Evolutionary conservation across 2,113 vertebrate species (phyloP).

Genomic region (Phyllopteryx taeniolatus): DNA sequence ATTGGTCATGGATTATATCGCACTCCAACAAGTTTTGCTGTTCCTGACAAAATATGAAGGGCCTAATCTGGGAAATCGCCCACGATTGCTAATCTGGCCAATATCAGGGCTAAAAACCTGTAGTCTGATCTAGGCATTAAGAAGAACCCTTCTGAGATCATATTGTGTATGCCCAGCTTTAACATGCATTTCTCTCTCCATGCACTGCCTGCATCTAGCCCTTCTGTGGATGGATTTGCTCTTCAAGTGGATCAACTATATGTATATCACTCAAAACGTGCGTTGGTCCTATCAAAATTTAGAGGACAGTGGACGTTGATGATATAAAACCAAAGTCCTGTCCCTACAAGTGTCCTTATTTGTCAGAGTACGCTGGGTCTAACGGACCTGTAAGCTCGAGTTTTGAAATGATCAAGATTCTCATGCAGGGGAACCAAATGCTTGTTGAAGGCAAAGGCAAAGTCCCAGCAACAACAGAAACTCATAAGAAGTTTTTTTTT

Average conservation of each 20-base stretch:
- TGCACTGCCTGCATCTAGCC: no score
- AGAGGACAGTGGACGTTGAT: conserved; percentile 3
- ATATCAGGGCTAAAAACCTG: no score
- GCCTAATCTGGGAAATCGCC: no score
- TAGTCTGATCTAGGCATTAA: no score
- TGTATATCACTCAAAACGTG: conserved; percentile 35
- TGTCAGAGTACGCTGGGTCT: conserved; percentile 18
- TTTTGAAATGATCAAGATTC: conserved; percentile 19
- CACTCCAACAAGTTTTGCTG: no score
- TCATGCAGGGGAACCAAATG: conserved; percentile 23
- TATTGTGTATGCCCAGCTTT: no score
- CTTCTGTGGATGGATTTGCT: conserved; percentile 8
- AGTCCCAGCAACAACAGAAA: background rate
- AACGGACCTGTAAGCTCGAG: conserved; percentile 39
- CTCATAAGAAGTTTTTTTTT: background rate
- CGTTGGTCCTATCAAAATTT: conserved; percentile 20
- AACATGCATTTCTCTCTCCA: no score
- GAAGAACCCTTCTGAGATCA: no score
- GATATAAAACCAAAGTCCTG: background rate
- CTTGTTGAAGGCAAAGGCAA: conserved; percentile 15
- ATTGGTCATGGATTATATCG: no score
- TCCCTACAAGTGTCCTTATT: conserved; percentile 27
- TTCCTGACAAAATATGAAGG: no score
- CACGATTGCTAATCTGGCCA: no score
- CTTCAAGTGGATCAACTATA: conserved; percentile 40